A percentile compares a stretch with the other conserved stretches of the same genome.
Evolutionary conservation across 2,797 vertebrate genomes (phyloP).

Genomic region (Sebastes steindachneri): DNA sequence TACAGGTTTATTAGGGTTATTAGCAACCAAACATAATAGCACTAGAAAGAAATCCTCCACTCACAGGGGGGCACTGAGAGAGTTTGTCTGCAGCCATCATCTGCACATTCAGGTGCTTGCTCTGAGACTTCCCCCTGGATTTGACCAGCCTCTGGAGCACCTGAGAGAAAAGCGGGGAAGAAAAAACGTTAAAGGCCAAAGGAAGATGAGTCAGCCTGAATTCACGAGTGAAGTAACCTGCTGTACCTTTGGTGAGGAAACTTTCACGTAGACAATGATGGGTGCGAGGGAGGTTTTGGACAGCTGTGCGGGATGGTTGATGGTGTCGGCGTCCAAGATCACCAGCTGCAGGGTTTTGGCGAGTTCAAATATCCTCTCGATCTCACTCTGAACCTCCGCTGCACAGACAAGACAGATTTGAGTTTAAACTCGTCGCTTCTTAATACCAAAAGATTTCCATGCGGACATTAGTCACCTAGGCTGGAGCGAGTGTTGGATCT

Average conservation of each 20-base stretch:
- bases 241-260: slow-evolving; percentile 94
- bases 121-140: slow-evolving; percentile 97
- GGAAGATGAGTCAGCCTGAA: background rate
- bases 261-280: slow-evolving; percentile 95
- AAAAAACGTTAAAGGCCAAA: background rate
- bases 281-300: slow-evolving; percentile 96
- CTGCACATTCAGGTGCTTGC: slow-evolving; percentile 97
- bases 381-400: slow-evolving; percentile 98
- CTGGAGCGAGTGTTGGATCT: slow-evolving; percentile 94
- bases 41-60: slow-evolving; percentile 43
- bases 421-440: background rate
- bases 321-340: slow-evolving; percentile 94
- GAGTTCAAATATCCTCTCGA: slow-evolving; percentile 96
- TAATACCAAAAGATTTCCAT: background rate
- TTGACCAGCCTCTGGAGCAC: slow-evolving; percentile 95
- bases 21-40: background rate
- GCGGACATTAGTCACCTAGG: slow-evolving; percentile 83
- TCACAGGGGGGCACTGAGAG: slow-evolving; percentile 95
- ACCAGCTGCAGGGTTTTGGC: slow-evolving; percentile 96
- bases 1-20: background rate
- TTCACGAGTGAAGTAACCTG: background rate
- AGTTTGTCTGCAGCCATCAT: slow-evolving; percentile 97
- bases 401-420: slow-evolving; percentile 24
- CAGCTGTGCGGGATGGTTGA: slow-evolving; percentile 95
- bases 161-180: slow-evolving; percentile 65